Evolutionary conservation across 2,888 invertebrate genomes (phyloP).

Genomic region (Brachyptera risi): DNA sequence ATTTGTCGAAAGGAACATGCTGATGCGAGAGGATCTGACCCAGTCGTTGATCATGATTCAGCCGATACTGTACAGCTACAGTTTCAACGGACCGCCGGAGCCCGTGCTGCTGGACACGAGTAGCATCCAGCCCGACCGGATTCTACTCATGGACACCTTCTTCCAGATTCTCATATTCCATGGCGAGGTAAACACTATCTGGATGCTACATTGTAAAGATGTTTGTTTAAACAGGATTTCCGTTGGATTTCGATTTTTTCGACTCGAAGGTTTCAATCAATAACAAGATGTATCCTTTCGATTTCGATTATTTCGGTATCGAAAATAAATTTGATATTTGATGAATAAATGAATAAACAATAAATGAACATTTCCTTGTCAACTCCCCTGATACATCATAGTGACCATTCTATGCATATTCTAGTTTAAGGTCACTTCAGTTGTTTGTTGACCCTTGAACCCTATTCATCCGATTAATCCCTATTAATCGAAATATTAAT

Average conservation of each 20-base stretch:
- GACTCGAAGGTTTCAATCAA: background rate
- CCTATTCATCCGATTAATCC: too few relatives aligned
- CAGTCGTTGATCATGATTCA: slow-evolving; percentile 99
- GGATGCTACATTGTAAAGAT: too few relatives aligned
- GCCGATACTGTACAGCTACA: slow-evolving; percentile 97
- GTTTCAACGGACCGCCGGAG: slow-evolving; percentile 95
- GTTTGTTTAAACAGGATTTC: background rate
- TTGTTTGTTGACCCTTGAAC: too few relatives aligned
- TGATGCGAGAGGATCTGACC: slow-evolving; percentile 94
- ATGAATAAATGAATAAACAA: too few relatives aligned
- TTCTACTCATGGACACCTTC: slow-evolving; percentile 98
- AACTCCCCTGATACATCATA: too few relatives aligned
- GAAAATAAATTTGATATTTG: too few relatives aligned
- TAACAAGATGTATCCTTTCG: too few relatives aligned
- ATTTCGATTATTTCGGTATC: too few relatives aligned
- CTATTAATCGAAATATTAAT: too few relatives aligned
- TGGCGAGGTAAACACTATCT: slow-evolving; percentile 80
- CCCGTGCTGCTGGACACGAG: slow-evolving; percentile 96
- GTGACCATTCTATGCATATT: too few relatives aligned
- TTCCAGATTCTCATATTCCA: slow-evolving; percentile 99
- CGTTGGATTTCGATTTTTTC: background rate
- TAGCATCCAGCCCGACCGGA: slow-evolving; percentile 94
- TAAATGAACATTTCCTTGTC: too few relatives aligned
- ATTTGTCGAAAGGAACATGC: slow-evolving; percentile 73
- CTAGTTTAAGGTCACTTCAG: too few relatives aligned